Percentiles rank a stretch among this genome's conserved stretches.
phyloP scores from a whole-genome alignment of 1,140 invertebrate species.

The Drosophila tropicalis region DNA sequence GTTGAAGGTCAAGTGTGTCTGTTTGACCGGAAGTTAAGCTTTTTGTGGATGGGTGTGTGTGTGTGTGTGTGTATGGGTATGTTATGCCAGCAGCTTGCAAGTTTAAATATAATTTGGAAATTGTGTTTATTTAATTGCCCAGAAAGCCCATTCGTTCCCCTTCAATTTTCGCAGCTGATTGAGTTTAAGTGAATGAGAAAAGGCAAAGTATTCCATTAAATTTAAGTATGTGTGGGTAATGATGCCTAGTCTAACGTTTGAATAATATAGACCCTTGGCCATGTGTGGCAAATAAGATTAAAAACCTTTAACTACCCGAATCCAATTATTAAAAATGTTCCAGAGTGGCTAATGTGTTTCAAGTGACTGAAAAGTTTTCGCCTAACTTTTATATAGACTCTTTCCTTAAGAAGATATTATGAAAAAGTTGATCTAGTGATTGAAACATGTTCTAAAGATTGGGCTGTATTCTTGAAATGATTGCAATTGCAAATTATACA shows the following conservation, averaged over 20 bases:
- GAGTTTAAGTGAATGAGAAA: constrained; percentile 44
- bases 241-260: not conserved
- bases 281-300: constrained; percentile 7
- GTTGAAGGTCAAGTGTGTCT: constrained; percentile 61
- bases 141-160: constrained; percentile 58
- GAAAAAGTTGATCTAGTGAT: too few species aligned
- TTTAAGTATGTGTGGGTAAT: constrained; percentile 17
- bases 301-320: not conserved
- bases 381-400: too few species aligned
- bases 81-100: constrained; percentile 40
- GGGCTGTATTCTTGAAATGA: too few species aligned
- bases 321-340: not conserved
- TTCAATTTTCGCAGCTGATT: constrained; percentile 64
- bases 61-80: constrained; percentile 24
- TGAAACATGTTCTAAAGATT: too few species aligned
- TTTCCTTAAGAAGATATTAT: too few species aligned
- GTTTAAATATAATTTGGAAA: constrained; percentile 82
- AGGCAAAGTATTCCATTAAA: constrained; percentile 44
- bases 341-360: too few species aligned
- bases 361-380: too few species aligned
- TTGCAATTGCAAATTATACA: too few species aligned
- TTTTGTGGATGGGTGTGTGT: constrained; percentile 22
- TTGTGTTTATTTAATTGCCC: constrained; percentile 81
- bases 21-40: constrained; percentile 71
- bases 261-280: not conserved